Conservation (phyloP, 2,113 vertebrate genomes). For the Apeltes quadracus region DNA sequence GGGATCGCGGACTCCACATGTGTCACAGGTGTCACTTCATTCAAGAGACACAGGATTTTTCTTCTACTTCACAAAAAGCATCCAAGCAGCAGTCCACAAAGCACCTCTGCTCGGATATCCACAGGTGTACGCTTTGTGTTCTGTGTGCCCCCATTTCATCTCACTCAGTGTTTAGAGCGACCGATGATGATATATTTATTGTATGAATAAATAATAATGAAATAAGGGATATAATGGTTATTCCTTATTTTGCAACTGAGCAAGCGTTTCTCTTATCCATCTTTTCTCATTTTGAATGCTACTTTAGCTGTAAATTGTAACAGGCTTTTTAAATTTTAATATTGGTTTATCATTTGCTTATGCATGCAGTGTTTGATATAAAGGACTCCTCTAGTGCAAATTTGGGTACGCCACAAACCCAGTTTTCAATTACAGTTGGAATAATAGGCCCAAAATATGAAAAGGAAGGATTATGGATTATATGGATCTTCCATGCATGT, state of each 20-base stretch:
- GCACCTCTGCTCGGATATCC: constrained; percentile 1
- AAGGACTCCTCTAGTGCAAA: constrained; percentile 11
- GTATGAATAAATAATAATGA: background rate
- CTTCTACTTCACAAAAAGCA: background rate
- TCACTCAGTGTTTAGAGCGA: background rate
- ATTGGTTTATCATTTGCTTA: constrained; percentile 10
- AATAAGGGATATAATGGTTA: too few relatives aligned
- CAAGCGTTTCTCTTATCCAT: constrained; percentile 4
- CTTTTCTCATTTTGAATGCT: constrained; percentile 30
- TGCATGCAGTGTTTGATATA: constrained; percentile 47
- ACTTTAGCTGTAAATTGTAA: constrained; percentile 39
- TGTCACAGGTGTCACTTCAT: constrained; percentile 41
- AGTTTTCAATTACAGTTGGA: constrained; percentile 36
- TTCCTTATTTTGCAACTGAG: background rate
- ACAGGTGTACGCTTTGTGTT: background rate
- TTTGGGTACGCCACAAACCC: constrained; percentile 31
- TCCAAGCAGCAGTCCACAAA: constrained; percentile 20
- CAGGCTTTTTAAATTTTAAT: constrained; percentile 42
- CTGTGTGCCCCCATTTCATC: background rate
- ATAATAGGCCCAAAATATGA: constrained; percentile 28
- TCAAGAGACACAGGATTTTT: constrained; percentile 33
- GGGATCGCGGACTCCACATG: constrained; percentile 8
- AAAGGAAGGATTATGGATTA: constrained; percentile 53
- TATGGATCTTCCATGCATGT: constrained; percentile 35
- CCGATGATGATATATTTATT: constrained; percentile 19